A percentile compares a stretch with the other conserved stretches of the same genome.
Conservation (phyloP, 2,797 vertebrate species). For the Gymnothorax javanicus region DNA sequence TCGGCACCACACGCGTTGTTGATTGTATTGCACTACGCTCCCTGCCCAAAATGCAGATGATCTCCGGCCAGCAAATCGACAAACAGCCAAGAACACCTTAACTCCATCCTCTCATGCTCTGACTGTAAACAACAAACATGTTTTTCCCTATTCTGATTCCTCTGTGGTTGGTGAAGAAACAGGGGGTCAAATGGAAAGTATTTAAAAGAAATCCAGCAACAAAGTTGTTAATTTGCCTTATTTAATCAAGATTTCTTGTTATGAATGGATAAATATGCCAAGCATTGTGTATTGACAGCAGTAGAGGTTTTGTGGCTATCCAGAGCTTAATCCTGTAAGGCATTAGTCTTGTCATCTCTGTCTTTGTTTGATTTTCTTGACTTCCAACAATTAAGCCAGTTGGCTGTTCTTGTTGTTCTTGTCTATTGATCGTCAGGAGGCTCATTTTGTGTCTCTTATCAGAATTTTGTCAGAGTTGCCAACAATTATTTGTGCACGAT, state of each 20-base stretch:
- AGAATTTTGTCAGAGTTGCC: background rate
- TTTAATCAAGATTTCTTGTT: background rate
- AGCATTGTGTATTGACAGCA: background rate
- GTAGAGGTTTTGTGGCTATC: background rate
- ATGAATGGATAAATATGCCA: background rate
- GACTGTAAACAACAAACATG: background rate
- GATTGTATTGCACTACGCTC: background rate
- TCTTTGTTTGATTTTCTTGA: background rate
- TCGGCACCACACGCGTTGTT: background rate
- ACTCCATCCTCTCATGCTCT: background rate
- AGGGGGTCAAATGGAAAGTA: background rate
- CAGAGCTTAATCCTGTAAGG: background rate
- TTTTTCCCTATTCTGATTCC: background rate
- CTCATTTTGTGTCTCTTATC: background rate
- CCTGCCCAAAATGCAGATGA: slow-evolving; percentile 6
- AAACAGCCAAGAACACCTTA: too few species aligned
- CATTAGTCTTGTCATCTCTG: background rate
- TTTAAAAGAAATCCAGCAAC: background rate
- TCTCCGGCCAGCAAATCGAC: background rate
- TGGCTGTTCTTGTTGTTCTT: background rate
- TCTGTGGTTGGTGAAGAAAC: background rate
- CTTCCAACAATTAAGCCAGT: background rate
- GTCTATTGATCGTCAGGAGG: background rate
- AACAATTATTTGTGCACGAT: background rate
- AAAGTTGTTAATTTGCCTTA: background rate